Evolutionary conservation across 2,113 vertebrate species (phyloP).

Genomic region (Condylura cristata): DNA sequence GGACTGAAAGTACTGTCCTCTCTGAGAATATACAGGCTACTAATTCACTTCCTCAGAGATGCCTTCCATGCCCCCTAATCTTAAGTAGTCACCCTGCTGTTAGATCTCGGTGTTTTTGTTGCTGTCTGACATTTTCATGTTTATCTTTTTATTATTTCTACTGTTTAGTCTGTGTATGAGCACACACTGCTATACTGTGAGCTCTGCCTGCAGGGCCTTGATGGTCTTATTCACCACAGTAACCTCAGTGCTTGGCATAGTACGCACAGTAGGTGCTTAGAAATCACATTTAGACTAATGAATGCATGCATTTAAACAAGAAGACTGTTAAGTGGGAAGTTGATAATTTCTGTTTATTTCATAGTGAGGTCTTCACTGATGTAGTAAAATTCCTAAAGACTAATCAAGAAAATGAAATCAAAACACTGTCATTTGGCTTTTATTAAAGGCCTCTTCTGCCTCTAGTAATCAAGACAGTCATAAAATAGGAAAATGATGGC

Average conservation of each 20-base stretch:
- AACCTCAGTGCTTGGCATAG: neutral
- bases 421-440: neutral
- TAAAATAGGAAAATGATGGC: neutral
- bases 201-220: neutral
- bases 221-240: neutral
- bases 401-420: conserved; percentile 16
- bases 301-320: neutral
- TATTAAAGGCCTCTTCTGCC: neutral
- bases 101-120: neutral
- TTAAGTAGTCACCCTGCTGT: neutral
- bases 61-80: no score
- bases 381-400: neutral
- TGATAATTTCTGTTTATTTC: neutral
- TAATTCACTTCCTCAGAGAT: neutral
- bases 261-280: neutral
- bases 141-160: neutral
- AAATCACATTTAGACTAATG: neutral
- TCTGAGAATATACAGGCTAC: neutral
- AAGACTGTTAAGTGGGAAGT: neutral
- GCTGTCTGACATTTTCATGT: neutral
- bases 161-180: fast-evolving
- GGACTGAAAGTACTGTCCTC: neutral
- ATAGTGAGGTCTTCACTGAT: neutral
- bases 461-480: neutral
- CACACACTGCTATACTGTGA: fast-evolving